Evolutionary conservation across 2,797 vertebrate species (phyloP), one percentile per base, ranked within the genome.

Genomic region (Phataginus tetradactyla): DNA sequence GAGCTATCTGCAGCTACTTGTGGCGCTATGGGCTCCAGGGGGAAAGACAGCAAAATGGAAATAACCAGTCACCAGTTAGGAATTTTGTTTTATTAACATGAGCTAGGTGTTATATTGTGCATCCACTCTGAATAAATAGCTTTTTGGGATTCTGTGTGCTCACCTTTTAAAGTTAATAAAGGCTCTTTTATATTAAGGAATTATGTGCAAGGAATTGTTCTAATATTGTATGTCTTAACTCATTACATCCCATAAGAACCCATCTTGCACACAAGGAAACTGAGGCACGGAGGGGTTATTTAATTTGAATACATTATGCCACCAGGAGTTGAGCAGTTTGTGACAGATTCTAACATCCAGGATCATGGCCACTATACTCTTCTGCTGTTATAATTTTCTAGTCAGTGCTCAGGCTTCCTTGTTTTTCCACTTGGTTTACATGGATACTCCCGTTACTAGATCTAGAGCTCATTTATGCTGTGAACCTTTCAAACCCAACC

Each of bases 331-430:
- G 32, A 45, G 6, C 23, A 3, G 21, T 42, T 79, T 17, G 23
- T 1, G 45, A 61, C 13, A 18, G 32, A 29, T 66, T 27, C 45
- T 18, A 14, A 42, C 23, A 8, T 10, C 23, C 39, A 21, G 25
- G 61, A 7, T 27, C 37, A 9, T 0, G 13, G 20, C 21, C 21
- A 5, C 25, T 10, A 4, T 0, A 25, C 25, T 20, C 1, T 4
- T 13, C 20, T 7, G 0, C 42, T 49, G 0, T 7, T 1, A 18
- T 12, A 7, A 2, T 51, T 51, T 13, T 51, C 61, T 18, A 2
- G 55, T 21, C 29, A 1, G 0, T 9, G 9, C 3, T 32, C 18
- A 34, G 4, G 51, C 13, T 25, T 15, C 4, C 27, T 49, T 2
- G 10, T 12, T 8, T 25, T 5, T 9, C 64, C 32, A 9, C 11